Evolutionary conservation across 2,888 invertebrate genomes (phyloP).

Genomic region (Synergus gifuensis): DNA sequence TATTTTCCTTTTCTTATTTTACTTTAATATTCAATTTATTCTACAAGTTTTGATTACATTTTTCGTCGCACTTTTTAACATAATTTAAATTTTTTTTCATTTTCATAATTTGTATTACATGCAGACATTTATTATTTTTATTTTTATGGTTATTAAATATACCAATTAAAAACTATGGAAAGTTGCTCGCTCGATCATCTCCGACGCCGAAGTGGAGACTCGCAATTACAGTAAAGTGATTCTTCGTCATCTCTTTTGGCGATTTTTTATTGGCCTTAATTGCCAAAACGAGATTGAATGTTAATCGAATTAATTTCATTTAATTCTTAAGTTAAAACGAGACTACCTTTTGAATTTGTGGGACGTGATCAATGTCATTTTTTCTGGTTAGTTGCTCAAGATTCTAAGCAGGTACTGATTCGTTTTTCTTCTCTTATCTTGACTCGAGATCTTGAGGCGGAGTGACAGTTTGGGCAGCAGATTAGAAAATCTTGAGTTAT

Average conservation of each 20-base stretch:
- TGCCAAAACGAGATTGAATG: conserved; percentile 21
- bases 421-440: conserved; percentile 7
- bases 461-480: background rate
- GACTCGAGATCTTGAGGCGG: background rate
- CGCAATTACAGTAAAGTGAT: conserved; percentile 2
- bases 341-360: conserved; percentile 29
- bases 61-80: conserved; percentile 1
- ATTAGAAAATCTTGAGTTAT: conserved; percentile 12
- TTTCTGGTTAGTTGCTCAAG: background rate
- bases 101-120: background rate
- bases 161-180: background rate
- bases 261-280: conserved; percentile 4
- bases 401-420: background rate
- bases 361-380: conserved; percentile 22
- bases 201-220: background rate
- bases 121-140: background rate
- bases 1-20: conserved; percentile 20
- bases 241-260: conserved; percentile 14
- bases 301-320: conserved; percentile 13
- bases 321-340: background rate
- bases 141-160: background rate
- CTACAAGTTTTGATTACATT: conserved; percentile 10
- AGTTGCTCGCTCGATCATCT: conserved; percentile 1
- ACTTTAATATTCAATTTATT: background rate
- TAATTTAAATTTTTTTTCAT: background rate